These are phyloP conservation scores for Tadarida brasiliensis DNA, from an alignment of 2,797 vertebrate species.

Conservation along the genomic window DNA sequence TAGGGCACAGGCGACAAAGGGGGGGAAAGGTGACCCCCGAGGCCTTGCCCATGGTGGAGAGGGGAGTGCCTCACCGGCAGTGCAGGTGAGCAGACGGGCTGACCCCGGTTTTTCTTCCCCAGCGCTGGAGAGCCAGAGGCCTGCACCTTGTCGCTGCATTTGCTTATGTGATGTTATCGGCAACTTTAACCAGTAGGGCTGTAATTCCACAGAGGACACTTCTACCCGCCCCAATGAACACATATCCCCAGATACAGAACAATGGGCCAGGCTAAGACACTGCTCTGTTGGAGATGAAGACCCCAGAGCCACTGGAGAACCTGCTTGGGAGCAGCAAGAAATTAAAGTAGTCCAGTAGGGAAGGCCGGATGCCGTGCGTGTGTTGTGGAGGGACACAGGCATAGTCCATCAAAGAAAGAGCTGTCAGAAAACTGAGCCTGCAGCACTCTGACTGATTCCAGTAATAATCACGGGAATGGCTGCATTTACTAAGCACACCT, in stretches of 20 bases:
- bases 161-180: neutral
- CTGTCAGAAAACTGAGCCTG: neutral
- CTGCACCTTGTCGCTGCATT: neutral
- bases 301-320: neutral
- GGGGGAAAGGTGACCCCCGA: too few species aligned
- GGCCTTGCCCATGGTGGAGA: neutral
- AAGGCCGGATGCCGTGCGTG: neutral
- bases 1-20: neutral
- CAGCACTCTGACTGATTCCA: neutral
- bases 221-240: neutral
- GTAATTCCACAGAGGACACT: neutral
- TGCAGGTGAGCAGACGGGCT: neutral
- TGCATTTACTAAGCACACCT: neutral
- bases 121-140: neutral
- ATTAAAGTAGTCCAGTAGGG: neutral
- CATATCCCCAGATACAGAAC: neutral
- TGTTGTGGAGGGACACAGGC: neutral
- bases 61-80: neutral
- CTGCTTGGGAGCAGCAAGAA: neutral
- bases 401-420: neutral
- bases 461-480: fast-evolving
- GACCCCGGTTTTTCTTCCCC: neutral
- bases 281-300: neutral
- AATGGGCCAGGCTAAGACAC: neutral
- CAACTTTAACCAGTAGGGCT: neutral